Percentiles rank a stretch among this genome's conserved stretches.
Evolutionary conservation across 2,113 vertebrate genomes (phyloP).

Genomic region (Siphamia tubifer): DNA sequence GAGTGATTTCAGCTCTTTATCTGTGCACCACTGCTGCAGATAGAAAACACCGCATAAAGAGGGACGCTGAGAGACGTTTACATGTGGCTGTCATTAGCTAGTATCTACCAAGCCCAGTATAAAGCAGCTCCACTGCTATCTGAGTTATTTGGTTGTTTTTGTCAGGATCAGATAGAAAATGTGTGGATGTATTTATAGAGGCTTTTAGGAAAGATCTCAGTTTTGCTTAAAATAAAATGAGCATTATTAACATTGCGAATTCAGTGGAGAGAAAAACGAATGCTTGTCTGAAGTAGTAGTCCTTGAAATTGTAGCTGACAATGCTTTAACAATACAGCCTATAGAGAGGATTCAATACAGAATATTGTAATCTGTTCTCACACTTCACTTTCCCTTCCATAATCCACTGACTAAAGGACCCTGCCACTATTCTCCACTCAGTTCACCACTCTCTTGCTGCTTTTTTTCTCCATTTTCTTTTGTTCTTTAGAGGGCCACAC

Average conservation of each 20-base stretch:
- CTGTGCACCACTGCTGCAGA: conserved; percentile 10
- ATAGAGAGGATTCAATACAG: neutral
- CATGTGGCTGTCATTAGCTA: conserved; percentile 15
- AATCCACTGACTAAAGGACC: neutral
- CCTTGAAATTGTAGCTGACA: too few relatives aligned
- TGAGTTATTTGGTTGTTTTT: too few relatives aligned
- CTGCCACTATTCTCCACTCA: conserved; percentile 2
- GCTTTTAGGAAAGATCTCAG: too few relatives aligned
- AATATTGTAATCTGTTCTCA: neutral
- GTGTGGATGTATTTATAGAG: too few relatives aligned
- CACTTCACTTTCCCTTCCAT: neutral
- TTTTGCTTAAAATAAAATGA: too few relatives aligned
- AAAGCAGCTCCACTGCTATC: too few relatives aligned
- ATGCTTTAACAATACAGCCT: neutral
- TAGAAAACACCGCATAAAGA: conserved; percentile 26
- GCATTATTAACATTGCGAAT: too few relatives aligned
- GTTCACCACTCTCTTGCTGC: conserved; percentile 20
- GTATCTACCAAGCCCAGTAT: neutral
- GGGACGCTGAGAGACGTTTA: conserved; percentile 11
- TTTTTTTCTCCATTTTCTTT: conserved; percentile 44
- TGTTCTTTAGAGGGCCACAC: conserved; percentile 18
- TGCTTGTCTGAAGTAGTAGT: too few relatives aligned
- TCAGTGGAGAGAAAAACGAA: too few relatives aligned
- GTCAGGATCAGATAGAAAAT: too few relatives aligned
- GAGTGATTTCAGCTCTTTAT: conserved; percentile 47